Evolutionary conservation across 2,113 vertebrate species (phyloP), one percentile per base, ranked within the genome.

Genomic region (Hippotragus niger): DNA sequence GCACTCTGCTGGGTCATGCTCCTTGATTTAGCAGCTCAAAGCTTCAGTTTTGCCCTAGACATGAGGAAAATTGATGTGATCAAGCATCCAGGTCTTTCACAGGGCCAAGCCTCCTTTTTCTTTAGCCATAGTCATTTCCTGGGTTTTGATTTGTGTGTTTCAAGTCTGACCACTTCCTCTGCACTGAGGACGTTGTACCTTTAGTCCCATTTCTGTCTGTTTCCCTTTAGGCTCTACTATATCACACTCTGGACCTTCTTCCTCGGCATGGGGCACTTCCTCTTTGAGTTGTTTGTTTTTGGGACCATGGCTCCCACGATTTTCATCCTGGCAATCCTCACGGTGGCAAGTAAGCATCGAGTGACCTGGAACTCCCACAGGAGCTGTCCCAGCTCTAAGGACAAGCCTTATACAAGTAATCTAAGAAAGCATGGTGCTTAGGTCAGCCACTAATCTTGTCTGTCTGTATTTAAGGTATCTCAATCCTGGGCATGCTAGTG

Each of bases 191-290:
- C 23, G 27, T 8, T 74, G n/a, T 47, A 15, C 87, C 31, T 52
- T 58, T 15, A 2, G 15, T 74, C 27, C 45, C 14, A 0, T 81
- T 71, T 62, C 47, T 95, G 55, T 98, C 85, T 98, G 58, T 33
- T 97, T 76, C 91, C 67, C 83, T 52, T 58, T 98, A 99, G 99
- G 97, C 99, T 99, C n/a, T 99, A 99, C 98, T 99, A 99, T 98
- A 98, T 99, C 99, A 99, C 99, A 0, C 99, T 99, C 45, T 99
- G 99, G 99, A 99, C 99, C 40, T 99, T 99, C 99, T 98, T 99
- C 88, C 97, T 99, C 90, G 99, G 99, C n/a, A 98, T 99, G 89
- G 99, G 99, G 19, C 99, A 99, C 97, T 1, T 64, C 0, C 1
- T 33, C 7, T 99, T 99, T 0, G 99, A 99, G 97, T 98, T 99